Conservation (phyloP, 2,888 invertebrate species). For the Pristionchus exspectatus region DNA sequence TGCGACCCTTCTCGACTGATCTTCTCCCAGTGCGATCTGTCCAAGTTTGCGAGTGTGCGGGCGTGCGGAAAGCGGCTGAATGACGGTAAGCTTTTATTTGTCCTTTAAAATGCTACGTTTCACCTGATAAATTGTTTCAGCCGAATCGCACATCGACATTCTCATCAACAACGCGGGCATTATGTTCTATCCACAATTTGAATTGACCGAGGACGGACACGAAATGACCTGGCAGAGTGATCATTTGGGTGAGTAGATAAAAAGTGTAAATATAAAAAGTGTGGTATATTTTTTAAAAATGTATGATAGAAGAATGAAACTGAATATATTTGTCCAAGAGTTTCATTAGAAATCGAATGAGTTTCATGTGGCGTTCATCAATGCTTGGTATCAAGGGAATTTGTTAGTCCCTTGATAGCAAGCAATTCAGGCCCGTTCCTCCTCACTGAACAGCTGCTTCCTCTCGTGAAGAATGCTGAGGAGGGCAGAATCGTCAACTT, state of each 20-base stretch:
- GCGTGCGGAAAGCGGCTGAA: constrained; percentile 66
- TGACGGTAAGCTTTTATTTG: constrained; percentile 57
- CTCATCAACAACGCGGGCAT: constrained; percentile 86
- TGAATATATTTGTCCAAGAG: no score
- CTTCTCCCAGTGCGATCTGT: constrained; percentile 73
- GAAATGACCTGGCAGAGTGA: constrained; percentile 93
- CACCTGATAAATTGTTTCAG: constrained; percentile 37
- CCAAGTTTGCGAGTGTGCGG: constrained; percentile 71
- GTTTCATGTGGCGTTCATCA: no score
- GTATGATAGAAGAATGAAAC: no score
- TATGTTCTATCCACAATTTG: constrained; percentile 87
- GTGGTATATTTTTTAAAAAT: no score
- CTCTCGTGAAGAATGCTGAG: constrained; percentile 84
- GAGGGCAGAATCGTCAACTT: constrained; percentile 88
- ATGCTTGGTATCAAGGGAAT: no score
- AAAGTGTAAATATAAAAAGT: no score
- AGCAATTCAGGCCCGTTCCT: constrained; percentile 76
- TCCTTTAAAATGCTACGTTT: neutral
- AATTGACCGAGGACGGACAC: constrained; percentile 88
- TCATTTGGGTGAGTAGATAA: constrained; percentile 88
- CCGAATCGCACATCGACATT: constrained; percentile 73
- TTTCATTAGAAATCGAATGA: no score
- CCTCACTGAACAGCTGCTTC: constrained; percentile 87
- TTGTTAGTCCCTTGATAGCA: neutral
- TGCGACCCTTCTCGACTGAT: constrained; percentile 75